These are phyloP conservation scores for Heteromurus nitidus DNA, from an alignment of 2,888 invertebrate species.

Conservation along the genomic window DNA sequence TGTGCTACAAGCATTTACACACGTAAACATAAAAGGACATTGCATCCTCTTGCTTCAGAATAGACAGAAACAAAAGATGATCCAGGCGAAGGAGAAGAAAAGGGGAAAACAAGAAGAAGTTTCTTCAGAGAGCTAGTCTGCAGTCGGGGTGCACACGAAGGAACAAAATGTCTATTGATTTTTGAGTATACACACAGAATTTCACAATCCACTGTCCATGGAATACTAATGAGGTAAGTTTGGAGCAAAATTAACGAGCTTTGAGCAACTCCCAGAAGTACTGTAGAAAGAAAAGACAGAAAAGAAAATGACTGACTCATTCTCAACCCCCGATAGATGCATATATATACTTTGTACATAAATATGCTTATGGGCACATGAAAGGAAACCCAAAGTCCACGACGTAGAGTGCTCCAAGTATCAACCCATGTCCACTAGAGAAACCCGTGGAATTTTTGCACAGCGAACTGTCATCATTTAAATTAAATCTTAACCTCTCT, in stretches of 20 bases:
- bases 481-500: too few relatives aligned
- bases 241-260: slow-evolving; percentile 63
- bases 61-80: slow-evolving; percentile 50
- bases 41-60: slow-evolving; percentile 12
- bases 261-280: slow-evolving; percentile 65
- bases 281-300: slow-evolving; percentile 34
- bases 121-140: slow-evolving; percentile 22
- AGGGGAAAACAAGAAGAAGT: slow-evolving; percentile 43
- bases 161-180: slow-evolving; percentile 64
- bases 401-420: too few relatives aligned
- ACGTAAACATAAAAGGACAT: slow-evolving; percentile 40
- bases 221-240: slow-evolving; percentile 65
- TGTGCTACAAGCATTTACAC: slow-evolving; percentile 36
- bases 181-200: slow-evolving; percentile 55
- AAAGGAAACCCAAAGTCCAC: too few relatives aligned
- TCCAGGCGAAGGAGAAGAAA: background rate
- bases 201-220: slow-evolving; percentile 66
- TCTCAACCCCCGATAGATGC: too few relatives aligned
- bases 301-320: slow-evolving; percentile 56
- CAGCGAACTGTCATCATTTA: too few relatives aligned
- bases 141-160: slow-evolving; percentile 3
- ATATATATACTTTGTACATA: too few relatives aligned
- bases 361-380: too few relatives aligned
- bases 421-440: too few relatives aligned
- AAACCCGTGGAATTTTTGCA: too few relatives aligned